Base-by-base conservation (phyloP, 2,888 invertebrate genomes). In the Minunthozetes semirufus region DNA sequence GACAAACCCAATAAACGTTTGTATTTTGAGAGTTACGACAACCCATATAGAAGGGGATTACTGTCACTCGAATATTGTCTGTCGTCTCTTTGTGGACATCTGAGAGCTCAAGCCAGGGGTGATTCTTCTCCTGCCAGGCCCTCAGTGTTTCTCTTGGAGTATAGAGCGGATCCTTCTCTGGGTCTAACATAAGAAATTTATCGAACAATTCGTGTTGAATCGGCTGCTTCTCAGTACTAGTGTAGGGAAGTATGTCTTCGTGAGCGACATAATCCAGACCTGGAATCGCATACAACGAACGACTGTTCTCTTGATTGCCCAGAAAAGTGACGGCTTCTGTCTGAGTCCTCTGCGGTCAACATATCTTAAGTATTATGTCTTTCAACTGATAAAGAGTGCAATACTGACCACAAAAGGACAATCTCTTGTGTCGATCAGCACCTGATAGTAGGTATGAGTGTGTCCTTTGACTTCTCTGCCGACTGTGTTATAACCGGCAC, bases 31-130 rank as follows among this genome's bases (percentile, higher is more conserved):
- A 78, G 74, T 93, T 93, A 76, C 94, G 87, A 80, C 92, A 93
- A 48, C 96, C 96, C 93, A 97, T 94, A 82, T 95, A 97, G 85
- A 97, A 98, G 0, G 99, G 99, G 83, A 96, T 98, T 74, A 98
- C 98, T 15, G 98, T 99, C 50, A 99, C 93, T 71, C 97, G 87
- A 78, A 97, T 90, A 82, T 91, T 90, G 84, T 99, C 96, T 0
- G 98, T 98, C 0, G 96, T 96, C 85, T 98, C 96, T 80, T 93
- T 91, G 82, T 97, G 96, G 11, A 98, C 97, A 84, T 96, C 95
- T 46, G 95, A 94, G 76, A 98, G 84, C 82, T 97, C 95, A 56
- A 98, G 83, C 95, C 95, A 97, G 0, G 96, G 94, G 82, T 96
- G 94, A 84, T 97, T 96, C 82, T 95, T 94, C 81, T 95, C 93